Conservation (phyloP, 2,797 vertebrate species). For the Lepilemur ruficaudatus region DNA sequence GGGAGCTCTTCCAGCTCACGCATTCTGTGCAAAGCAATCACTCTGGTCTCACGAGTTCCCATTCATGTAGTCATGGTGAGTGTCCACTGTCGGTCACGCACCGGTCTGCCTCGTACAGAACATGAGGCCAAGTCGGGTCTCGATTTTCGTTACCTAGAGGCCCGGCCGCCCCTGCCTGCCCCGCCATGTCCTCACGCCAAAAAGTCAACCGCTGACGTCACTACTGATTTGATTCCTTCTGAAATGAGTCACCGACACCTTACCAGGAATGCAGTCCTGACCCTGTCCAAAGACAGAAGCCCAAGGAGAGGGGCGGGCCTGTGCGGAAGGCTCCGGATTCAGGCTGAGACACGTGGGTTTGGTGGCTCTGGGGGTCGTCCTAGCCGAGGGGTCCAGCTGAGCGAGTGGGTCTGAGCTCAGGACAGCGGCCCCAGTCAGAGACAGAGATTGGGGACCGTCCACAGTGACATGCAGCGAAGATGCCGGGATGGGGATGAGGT, state of each 20-base stretch:
- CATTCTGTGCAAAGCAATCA: not conserved
- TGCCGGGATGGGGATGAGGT: not conserved
- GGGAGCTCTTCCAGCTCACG: not conserved
- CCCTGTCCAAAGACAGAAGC: not conserved
- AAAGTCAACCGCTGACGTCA: not conserved
- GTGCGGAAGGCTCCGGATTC: not conserved
- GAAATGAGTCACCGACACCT: not conserved
- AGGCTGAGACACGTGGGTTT: not conserved
- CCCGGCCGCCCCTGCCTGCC: not conserved
- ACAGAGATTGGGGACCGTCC: not conserved
- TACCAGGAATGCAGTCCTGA: not conserved
- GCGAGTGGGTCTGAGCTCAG: not conserved
- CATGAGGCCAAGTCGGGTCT: no score
- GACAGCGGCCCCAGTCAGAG: not conserved
- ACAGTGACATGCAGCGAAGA: not conserved
- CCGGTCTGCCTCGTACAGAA: not conserved
- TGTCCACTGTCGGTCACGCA: not conserved
- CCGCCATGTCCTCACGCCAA: not conserved
- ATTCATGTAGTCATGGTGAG: no score
- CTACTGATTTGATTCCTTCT: not conserved
- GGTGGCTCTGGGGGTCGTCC: not conserved
- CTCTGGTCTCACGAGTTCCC: not conserved
- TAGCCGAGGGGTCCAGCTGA: not conserved
- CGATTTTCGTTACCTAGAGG: not conserved
- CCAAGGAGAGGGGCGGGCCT: not conserved